These are phyloP conservation scores for Oenanthe oenanthe DNA, from an alignment of 2,113 vertebrate species.

Conservation along the genomic window DNA sequence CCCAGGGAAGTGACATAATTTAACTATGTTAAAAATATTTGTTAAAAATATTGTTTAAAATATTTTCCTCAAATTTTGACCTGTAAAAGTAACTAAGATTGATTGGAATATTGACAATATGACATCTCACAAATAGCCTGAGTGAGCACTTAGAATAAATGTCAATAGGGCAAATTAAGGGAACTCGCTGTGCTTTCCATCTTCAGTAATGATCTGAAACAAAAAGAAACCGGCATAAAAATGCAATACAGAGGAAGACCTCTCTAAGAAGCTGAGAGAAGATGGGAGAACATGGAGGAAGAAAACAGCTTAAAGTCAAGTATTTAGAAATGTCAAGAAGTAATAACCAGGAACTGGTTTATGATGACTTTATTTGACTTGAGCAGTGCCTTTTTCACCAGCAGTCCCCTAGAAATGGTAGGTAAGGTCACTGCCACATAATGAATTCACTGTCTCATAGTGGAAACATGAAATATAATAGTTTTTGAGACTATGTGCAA, in stretches of 20 bases:
- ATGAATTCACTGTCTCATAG: not conserved
- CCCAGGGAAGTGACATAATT: not conserved
- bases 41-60: not conserved
- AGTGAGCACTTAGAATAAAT: not conserved
- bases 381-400: not conserved
- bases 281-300: not conserved
- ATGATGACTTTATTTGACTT: not conserved
- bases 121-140: not conserved
- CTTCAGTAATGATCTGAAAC: not conserved
- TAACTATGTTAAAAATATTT: not conserved
- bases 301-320: not conserved
- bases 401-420: not conserved
- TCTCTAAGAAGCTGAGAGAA: not conserved
- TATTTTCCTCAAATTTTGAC: not conserved
- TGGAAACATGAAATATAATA: not conserved
- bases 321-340: not conserved
- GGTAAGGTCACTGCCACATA: not conserved
- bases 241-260: not conserved
- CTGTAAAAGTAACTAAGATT: not conserved
- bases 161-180: slow-evolving; percentile 1
- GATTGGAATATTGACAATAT: not conserved
- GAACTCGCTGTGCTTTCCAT: not conserved
- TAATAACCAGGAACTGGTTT: not conserved
- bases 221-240: not conserved
- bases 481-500: not conserved